Evolutionary conservation across 1,140 invertebrate species (phyloP).

Genomic region (Solenopsis invicta): DNA sequence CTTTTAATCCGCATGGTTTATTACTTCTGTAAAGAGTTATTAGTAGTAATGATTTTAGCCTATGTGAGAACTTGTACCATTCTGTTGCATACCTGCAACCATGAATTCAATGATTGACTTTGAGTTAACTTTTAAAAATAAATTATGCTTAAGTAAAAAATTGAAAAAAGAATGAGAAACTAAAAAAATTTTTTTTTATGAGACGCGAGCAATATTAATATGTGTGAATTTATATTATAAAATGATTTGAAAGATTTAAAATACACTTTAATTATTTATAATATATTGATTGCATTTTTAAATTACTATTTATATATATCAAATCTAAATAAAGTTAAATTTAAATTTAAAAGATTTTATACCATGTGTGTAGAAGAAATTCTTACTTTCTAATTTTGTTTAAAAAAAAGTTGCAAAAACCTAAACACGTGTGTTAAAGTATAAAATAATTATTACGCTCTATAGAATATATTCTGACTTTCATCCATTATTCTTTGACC

Average conservation of each 20-base stretch:
- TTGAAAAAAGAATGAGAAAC: background rate
- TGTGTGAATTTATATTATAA: background rate
- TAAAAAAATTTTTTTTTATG: background rate
- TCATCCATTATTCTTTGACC: constrained; percentile 44
- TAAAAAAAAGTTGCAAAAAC: background rate
- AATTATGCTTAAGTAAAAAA: background rate
- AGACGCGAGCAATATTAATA: background rate
- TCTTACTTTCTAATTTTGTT: background rate
- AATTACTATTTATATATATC: background rate
- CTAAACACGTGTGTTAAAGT: background rate
- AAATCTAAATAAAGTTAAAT: background rate
- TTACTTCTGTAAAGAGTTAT: too few relatives aligned
- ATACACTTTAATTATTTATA: background rate
- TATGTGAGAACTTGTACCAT: too few relatives aligned
- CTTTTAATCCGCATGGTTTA: too few relatives aligned
- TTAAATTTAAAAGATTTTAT: background rate
- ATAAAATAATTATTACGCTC: constrained; percentile 21
- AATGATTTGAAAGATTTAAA: constrained; percentile 4
- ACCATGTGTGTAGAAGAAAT: background rate
- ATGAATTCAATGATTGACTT: background rate
- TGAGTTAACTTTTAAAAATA: background rate
- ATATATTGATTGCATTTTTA: background rate
- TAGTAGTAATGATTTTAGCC: too few relatives aligned
- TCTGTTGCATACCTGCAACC: too few relatives aligned
- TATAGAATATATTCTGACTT: constrained; percentile 20